Conservation (phyloP, 2,888 invertebrate genomes). For the Cerceris rybyensis region DNA sequence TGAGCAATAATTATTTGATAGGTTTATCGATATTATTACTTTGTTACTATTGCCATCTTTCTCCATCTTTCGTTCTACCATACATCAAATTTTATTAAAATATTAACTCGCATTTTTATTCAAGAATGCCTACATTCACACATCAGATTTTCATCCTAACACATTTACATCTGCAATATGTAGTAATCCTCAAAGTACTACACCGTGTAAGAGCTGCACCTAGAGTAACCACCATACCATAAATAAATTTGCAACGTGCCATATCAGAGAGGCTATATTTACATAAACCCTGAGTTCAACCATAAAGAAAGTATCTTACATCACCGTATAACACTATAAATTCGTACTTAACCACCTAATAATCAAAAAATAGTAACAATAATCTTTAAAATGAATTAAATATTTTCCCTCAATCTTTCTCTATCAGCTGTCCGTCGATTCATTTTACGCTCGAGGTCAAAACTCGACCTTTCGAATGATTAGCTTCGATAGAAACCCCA, state of each 20-base stretch:
- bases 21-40: no score
- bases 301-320: not conserved
- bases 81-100: no score
- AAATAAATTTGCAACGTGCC: not conserved
- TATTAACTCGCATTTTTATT: no score
- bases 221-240: not conserved
- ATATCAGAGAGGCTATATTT: not conserved
- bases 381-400: not conserved
- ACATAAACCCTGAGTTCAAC: not conserved
- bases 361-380: not conserved
- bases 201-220: not conserved
- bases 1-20: not conserved
- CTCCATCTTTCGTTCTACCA: no score
- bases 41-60: no score
- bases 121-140: no score
- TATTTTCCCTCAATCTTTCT: not conserved
- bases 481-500: slow-evolving; percentile 30
- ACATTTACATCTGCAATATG: not conserved
- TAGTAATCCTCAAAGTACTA: not conserved
- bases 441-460: slow-evolving; percentile 25
- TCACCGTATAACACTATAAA: not conserved
- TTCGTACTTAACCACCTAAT: not conserved
- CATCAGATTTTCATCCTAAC: no score
- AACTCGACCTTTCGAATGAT: slow-evolving; percentile 48
- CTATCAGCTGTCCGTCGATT: not conserved